Base-by-base conservation (phyloP, 2,888 invertebrate species). In the Thymelicus sylvestris region DNA sequence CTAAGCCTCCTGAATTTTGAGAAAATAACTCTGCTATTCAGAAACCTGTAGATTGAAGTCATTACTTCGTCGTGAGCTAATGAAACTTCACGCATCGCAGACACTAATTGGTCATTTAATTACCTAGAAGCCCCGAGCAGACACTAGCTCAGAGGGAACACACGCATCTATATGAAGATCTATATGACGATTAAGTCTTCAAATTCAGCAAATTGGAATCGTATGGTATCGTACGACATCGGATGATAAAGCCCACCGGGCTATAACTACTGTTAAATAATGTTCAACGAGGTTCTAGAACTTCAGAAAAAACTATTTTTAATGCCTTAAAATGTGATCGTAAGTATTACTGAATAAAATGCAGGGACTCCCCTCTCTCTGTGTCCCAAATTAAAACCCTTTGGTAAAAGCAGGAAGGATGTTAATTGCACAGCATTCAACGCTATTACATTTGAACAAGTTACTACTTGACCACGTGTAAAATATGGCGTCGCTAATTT, bases 401-500 rank as follows among this genome's bases (percentile, higher is more conserved):
- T 19, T 47, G 31, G 13, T 15, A 7, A 31, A 13, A 57, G 47
- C 41, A 66, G 57, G 19, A 57, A 66, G 44, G 57, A n/a, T 47
- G 66, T 57, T 59, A 59, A 59, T 59, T 59, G 65, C 65, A 15
- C 55, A 19, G 55, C 12, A 57, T 55, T 52, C 7, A 12, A 62
- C 44, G 15, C 48, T 64, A 63, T 47, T 69, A 69, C 57, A 63
- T 57, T 64, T 57, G 57, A 38, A 19, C 57, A 63, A 38, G 63
- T 67, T 31, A 64, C 41, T 57, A 69, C 63, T 63, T 67, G 61
- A 50, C 69, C 69, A 64, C 59, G 59, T 47, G 64, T 68, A 68
- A 62, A 68, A 69, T 59, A 69, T 69, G 69, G 64, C 80, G 74
- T 75, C 79, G 76, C 81, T 85, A 83, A 85, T 84, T 84, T 81